phyloP scores from a whole-genome alignment of 1,140 invertebrate genomes.

The Trachymyrmex septentrionalis region DNA sequence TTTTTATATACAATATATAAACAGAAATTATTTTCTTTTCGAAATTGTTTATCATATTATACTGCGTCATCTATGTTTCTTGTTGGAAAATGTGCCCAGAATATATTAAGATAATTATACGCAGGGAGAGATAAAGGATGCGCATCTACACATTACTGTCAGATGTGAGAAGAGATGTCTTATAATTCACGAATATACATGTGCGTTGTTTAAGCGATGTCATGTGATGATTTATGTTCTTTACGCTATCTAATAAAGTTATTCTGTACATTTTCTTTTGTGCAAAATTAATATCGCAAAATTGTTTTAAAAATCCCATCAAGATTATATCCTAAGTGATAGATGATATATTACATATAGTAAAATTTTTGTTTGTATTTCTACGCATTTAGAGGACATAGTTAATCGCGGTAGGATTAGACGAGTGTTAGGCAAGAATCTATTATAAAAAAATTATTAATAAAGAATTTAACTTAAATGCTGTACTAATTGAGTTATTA shows the following conservation, averaged over 20 bases:
- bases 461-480: neutral
- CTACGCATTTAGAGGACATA: neutral
- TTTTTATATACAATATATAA: no score
- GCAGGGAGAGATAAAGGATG: conserved; percentile 33
- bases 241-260: conserved; percentile 60
- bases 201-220: conserved; percentile 76
- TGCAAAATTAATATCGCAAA: conserved; percentile 52
- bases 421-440: no score
- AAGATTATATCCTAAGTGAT: neutral
- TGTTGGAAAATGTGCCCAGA: neutral
- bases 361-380: neutral
- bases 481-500: neutral
- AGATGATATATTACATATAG: neutral
- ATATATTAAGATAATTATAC: neutral
- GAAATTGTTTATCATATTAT: no score
- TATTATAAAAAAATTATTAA: no score
- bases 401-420: no score
- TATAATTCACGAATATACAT: conserved; percentile 75
- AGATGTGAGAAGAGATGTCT: conserved; percentile 55
- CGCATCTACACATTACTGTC: conserved; percentile 47
- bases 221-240: conserved; percentile 76
- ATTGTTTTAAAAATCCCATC: neutral
- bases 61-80: no score
- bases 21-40: no score
- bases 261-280: neutral